Percentiles rank a stretch among this genome's conserved stretches.
phyloP scores from a whole-genome alignment of 2,888 invertebrate genomes.

The Pollenia amentaria region DNA sequence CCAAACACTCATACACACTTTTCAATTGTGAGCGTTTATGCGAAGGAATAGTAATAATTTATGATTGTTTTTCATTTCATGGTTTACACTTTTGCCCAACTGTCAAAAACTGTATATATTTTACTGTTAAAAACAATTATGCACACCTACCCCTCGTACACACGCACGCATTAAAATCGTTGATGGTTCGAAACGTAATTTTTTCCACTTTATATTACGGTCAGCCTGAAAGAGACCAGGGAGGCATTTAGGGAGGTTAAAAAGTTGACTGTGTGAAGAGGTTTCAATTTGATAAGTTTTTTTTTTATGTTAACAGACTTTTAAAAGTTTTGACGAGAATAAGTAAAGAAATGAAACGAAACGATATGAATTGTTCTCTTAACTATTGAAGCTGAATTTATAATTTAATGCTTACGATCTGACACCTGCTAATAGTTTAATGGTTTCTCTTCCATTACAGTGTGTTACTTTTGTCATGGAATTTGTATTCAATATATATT shows the following conservation, averaged over 20 bases:
- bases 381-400: slow-evolving; percentile 55
- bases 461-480: slow-evolving; percentile 17
- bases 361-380: slow-evolving; percentile 33
- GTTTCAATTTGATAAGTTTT: slow-evolving; percentile 60
- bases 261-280: background rate
- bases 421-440: slow-evolving; percentile 73
- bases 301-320: slow-evolving; percentile 49
- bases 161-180: background rate
- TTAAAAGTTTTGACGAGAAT: slow-evolving; percentile 63
- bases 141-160: slow-evolving; percentile 2
- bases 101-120: background rate
- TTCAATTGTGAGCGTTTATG: slow-evolving; percentile 56
- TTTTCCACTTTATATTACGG: slow-evolving; percentile 16
- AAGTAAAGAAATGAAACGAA: slow-evolving; percentile 19
- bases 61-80: slow-evolving; percentile 62
- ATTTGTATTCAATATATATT: slow-evolving; percentile 1
- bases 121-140: background rate
- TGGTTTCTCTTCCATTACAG: slow-evolving; percentile 28
- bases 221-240: background rate
- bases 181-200: background rate
- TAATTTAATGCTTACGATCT: slow-evolving; percentile 63
- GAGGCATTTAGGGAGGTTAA: background rate
- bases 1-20: background rate
- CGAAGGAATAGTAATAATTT: slow-evolving; percentile 66
- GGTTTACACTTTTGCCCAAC: slow-evolving; percentile 39